Percentiles rank a stretch among this genome's conserved stretches.
Evolutionary conservation across 2,113 vertebrate genomes (phyloP).

Genomic region (Cinclus cinclus): DNA sequence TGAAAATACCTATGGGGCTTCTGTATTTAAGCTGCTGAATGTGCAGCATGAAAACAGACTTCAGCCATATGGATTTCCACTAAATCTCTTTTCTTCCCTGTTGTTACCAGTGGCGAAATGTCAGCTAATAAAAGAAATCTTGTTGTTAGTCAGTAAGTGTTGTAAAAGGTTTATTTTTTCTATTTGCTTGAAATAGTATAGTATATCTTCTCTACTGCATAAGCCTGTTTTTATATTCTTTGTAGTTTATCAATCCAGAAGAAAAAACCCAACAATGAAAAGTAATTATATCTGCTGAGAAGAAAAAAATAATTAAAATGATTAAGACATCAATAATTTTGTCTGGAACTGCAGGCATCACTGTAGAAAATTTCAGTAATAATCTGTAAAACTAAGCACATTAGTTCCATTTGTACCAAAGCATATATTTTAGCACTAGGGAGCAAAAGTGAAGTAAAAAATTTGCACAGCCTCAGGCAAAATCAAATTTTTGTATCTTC

Average conservation of each 20-base stretch:
- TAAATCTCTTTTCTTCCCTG: not conserved
- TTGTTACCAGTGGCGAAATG: not conserved
- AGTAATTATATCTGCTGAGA: not conserved
- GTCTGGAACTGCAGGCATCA: not conserved
- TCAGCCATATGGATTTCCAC: not conserved
- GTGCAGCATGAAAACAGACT: not conserved
- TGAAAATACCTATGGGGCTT: not conserved
- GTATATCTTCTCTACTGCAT: not conserved
- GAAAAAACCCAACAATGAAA: not conserved
- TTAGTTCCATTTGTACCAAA: not conserved
- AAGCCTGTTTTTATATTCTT: not conserved
- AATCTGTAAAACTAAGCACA: not conserved
- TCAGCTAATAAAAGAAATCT: not conserved
- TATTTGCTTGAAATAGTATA: not conserved
- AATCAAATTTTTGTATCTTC: not conserved
- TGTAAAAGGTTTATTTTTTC: not conserved
- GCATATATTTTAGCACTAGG: fast-evolving
- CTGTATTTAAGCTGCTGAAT: not conserved
- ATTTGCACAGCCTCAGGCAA: not conserved
- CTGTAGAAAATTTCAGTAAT: not conserved
- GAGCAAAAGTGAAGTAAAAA: not conserved
- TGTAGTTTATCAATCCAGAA: not conserved
- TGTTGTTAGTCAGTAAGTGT: not conserved
- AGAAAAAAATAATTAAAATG: not conserved
- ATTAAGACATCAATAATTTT: not conserved